Evolutionary conservation across 2,888 invertebrate genomes (phyloP).

Genomic region (Amblyjoppa fuscipennis): DNA sequence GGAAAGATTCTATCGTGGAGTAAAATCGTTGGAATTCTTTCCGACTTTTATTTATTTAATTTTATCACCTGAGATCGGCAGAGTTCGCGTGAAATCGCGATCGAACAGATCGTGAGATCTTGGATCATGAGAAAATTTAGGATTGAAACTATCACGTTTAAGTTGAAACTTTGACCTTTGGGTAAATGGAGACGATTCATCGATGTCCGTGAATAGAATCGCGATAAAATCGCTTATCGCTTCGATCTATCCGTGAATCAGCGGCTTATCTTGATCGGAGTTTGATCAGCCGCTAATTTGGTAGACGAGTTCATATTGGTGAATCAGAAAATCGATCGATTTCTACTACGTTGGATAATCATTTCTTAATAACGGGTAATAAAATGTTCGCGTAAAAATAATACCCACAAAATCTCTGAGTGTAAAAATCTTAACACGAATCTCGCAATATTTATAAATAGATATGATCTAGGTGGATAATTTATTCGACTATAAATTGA

Average conservation of each 20-base stretch:
- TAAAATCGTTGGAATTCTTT: constrained; percentile 24
- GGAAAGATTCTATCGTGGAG: not conserved
- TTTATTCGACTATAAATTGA: no score
- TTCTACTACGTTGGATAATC: constrained; percentile 1
- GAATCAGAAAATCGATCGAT: constrained; percentile 42
- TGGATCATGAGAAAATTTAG: constrained; percentile 49
- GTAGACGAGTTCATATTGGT: not conserved
- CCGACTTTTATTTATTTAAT: not conserved
- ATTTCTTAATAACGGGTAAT: not conserved
- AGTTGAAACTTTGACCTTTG: constrained; percentile 44
- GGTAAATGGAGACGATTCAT: constrained; percentile 37
- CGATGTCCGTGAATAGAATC: constrained; percentile 31
- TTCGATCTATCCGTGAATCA: constrained; percentile 21
- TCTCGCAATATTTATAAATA: constrained; percentile 56
- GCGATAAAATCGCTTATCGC: constrained; percentile 16
- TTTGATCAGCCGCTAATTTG: constrained; percentile 26
- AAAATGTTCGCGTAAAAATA: constrained; percentile 20
- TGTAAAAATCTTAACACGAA: constrained; percentile 22
- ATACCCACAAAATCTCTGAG: not conserved
- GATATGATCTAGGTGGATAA: constrained; percentile 50
- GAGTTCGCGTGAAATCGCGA: constrained; percentile 45
- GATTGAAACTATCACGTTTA: constrained; percentile 12
- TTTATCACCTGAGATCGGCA: not conserved
- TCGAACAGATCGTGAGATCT: constrained; percentile 42
- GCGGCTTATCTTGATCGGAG: not conserved